These are phyloP conservation scores for Argopecten irradians DNA, from an alignment of 1,140 invertebrate genomes.

Conservation along the genomic window DNA sequence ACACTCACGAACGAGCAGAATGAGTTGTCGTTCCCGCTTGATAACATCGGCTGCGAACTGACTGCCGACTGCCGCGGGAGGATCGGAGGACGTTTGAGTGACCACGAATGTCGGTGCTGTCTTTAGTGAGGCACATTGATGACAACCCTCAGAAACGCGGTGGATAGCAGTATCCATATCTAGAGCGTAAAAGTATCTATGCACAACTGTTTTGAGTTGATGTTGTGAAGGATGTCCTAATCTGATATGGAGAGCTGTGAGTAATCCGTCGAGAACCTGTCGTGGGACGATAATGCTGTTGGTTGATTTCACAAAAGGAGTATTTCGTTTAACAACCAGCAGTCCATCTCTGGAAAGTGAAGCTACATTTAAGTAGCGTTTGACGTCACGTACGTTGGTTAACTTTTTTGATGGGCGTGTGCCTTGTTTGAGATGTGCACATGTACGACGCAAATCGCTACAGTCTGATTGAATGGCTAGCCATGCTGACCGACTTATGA, in stretches of 20 bases:
- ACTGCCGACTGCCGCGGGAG: too few relatives aligned
- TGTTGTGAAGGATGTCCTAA: too few relatives aligned
- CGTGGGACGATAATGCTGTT: too few relatives aligned
- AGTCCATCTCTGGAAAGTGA: constrained; percentile 43
- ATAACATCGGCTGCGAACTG: too few relatives aligned
- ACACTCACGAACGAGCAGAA: too few relatives aligned
- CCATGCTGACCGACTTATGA: constrained; percentile 27
- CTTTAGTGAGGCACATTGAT: background rate
- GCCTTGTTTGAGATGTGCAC: constrained; percentile 26
- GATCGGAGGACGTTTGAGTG: too few relatives aligned
- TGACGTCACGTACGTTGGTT: constrained; percentile 42
- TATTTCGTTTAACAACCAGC: constrained; percentile 34
- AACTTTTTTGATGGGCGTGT: constrained; percentile 32
- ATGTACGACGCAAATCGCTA: background rate
- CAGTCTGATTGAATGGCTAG: constrained; percentile 30
- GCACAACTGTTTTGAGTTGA: too few relatives aligned
- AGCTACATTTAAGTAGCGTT: constrained; percentile 44
- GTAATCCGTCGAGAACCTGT: too few relatives aligned
- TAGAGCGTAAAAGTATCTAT: too few relatives aligned
- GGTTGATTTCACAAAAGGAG: constrained; percentile 26
- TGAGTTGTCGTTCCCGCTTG: too few relatives aligned
- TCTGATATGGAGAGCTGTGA: too few relatives aligned
- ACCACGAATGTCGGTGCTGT: background rate
- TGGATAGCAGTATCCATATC: background rate
- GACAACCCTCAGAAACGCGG: too few relatives aligned